Conservation (phyloP, 2,888 invertebrate species). For the Acronicta alni region DNA sequence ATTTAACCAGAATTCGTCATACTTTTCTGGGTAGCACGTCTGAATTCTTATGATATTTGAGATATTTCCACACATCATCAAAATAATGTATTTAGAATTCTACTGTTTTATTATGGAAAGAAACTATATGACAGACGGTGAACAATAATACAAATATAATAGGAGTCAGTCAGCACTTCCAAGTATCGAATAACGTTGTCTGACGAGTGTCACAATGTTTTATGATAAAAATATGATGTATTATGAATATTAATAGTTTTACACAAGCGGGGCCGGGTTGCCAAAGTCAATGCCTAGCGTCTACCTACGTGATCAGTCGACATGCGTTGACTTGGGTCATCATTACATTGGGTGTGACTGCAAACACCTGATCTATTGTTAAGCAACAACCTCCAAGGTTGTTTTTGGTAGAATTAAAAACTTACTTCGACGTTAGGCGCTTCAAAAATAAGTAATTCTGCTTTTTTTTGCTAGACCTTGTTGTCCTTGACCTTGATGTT, state of each 20-base stretch:
- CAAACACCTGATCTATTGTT: not conserved
- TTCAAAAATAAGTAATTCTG: too few relatives aligned
- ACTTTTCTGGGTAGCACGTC: too few relatives aligned
- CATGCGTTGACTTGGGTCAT: not conserved
- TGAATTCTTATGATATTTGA: conserved; percentile 20
- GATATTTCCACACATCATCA: conserved; percentile 4
- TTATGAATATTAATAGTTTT: conserved; percentile 42
- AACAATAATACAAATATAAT: conserved; percentile 31
- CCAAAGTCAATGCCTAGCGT: not conserved
- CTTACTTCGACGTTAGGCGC: too few relatives aligned
- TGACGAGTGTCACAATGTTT: conserved; percentile 29
- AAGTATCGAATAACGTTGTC: conserved; percentile 46
- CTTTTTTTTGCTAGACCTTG: too few relatives aligned
- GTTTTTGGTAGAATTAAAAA: too few relatives aligned
- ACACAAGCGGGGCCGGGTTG: not conserved
- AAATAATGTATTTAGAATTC: conserved; percentile 35
- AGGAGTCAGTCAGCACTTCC: conserved; percentile 33
- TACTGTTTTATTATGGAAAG: conserved; percentile 25
- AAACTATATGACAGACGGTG: conserved; percentile 35
- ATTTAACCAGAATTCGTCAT: too few relatives aligned
- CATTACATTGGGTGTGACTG: not conserved
- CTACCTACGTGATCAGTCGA: conserved; percentile 17
- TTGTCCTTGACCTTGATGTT: too few relatives aligned
- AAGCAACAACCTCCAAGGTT: too few relatives aligned
- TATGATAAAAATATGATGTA: conserved; percentile 48